Evolutionary conservation across 2,888 invertebrate species (phyloP).

Genomic region (Rotaria macrura): DNA sequence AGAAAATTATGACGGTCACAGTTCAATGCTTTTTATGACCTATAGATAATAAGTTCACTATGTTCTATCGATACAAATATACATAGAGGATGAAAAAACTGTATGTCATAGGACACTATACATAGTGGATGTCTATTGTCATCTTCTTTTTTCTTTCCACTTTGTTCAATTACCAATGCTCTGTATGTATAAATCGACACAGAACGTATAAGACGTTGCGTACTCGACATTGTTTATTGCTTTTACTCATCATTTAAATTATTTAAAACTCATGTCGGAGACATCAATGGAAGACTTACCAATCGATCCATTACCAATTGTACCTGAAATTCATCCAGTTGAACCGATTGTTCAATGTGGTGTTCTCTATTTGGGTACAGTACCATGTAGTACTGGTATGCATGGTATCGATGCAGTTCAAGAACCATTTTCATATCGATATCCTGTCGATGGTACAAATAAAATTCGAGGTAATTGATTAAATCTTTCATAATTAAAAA

Average conservation of each 20-base stretch:
- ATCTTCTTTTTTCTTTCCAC: too few relatives aligned
- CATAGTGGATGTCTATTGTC: too few relatives aligned
- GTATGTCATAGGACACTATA: neutral
- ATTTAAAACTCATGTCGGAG: neutral
- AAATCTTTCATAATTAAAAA: neutral
- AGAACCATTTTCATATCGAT: slow-evolving; percentile 10
- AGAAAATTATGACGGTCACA: neutral
- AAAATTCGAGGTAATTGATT: neutral
- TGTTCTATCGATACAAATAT: neutral
- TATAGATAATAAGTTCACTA: neutral
- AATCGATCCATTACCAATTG: neutral
- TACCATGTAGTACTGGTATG: neutral
- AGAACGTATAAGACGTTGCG: neutral
- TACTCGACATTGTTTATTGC: neutral
- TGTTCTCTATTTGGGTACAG: neutral
- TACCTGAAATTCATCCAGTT: neutral
- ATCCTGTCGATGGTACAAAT: slow-evolving; percentile 20
- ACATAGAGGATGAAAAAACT: neutral
- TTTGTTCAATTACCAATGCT: neutral
- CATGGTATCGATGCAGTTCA: neutral
- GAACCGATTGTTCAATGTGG: slow-evolving; percentile 4
- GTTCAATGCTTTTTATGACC: neutral
- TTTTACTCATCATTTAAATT: neutral
- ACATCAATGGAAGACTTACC: neutral
- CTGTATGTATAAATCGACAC: neutral